Conservation (phyloP, 2,888 invertebrate genomes). For the Polia nebulosa region DNA sequence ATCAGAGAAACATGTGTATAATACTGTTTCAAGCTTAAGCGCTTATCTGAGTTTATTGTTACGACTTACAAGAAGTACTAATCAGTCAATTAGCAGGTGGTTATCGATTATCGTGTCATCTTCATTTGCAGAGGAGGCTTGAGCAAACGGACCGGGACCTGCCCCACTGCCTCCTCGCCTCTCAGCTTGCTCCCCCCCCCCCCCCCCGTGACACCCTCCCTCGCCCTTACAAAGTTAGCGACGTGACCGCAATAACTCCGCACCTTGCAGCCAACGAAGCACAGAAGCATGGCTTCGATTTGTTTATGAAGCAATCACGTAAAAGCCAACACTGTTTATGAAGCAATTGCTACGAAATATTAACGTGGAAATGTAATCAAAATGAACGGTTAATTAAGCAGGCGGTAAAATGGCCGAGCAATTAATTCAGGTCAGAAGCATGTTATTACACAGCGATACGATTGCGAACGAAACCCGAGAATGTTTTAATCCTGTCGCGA, state of each 20-base stretch:
- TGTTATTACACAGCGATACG: constrained; percentile 13
- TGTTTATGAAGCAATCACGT: constrained; percentile 56
- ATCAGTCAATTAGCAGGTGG: constrained; percentile 50
- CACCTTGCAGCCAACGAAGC: constrained; percentile 40
- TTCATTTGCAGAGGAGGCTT: constrained; percentile 47
- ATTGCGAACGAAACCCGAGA: background rate
- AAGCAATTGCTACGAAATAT: constrained; percentile 43
- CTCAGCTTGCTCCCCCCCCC: no score
- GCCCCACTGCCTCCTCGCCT: no score
- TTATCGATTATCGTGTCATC: constrained; percentile 57
- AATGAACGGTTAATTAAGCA: constrained; percentile 46
- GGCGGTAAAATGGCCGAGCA: constrained; percentile 30
- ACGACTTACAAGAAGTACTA: constrained; percentile 1
- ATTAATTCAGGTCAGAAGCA: constrained; percentile 31
- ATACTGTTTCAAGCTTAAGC: background rate
- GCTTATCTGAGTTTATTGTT: background rate
- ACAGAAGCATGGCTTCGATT: constrained; percentile 50
- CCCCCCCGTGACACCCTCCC: constrained; percentile 35
- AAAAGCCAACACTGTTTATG: constrained; percentile 43
- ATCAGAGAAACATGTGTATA: background rate
- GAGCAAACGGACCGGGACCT: constrained; percentile 28
- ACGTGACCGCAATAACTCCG: constrained; percentile 74
- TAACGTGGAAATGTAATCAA: constrained; percentile 40
- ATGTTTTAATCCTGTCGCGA: constrained; percentile 1
- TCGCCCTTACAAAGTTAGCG: constrained; percentile 66